Evolutionary conservation across 2,113 vertebrate genomes (phyloP), one percentile per base, ranked within the genome.

Genomic region (Sphyrna mokarran): DNA sequence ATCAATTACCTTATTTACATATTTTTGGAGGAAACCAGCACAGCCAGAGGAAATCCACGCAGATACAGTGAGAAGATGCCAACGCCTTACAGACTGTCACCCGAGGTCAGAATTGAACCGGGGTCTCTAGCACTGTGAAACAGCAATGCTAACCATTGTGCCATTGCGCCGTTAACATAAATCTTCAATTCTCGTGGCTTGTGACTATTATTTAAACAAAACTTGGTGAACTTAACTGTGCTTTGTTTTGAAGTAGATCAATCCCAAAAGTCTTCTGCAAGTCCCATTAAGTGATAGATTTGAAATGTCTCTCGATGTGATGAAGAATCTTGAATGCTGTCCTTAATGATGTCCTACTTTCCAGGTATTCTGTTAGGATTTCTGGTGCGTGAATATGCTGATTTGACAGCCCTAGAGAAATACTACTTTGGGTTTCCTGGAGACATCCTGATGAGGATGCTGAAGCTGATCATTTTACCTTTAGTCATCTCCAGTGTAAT

Each of bases 401-500:
- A 97, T 0, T 98, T 99, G 13, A 98, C 99, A 0, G 97, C 97
- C 20, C 97, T 99, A 96, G 97, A 99, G 95, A 99, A 99, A 96
- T 98, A 98, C 97, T 99, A 99, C 96, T 99, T 99, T 90, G 98
- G 98, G 85, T 99, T 99, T 97, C 99, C 99, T 0, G 99, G 99
- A 96, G 99, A 99, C 96, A 96, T 99, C 96, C 97, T 99, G 61
- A 99, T 99, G 99, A 97, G 99, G 96, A 99, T 99, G 99, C 98
- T 99, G 78, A 99, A 99, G 96, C 98, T 99, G 87, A 97, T 99
- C 97, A 99, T 99, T 97, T 97, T 99, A 48, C 99, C 99, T 0
- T 98, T 99, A 96, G 99, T 99, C 97, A 97, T 99, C 96, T 99
- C 99, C 96, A 99, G 99, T 98, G 99, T 99, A 98, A 99, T 99